Evolutionary conservation across 2,113 vertebrate genomes (phyloP), one percentile per base, ranked within the genome.

Genomic region (Salvator merianae): DNA sequence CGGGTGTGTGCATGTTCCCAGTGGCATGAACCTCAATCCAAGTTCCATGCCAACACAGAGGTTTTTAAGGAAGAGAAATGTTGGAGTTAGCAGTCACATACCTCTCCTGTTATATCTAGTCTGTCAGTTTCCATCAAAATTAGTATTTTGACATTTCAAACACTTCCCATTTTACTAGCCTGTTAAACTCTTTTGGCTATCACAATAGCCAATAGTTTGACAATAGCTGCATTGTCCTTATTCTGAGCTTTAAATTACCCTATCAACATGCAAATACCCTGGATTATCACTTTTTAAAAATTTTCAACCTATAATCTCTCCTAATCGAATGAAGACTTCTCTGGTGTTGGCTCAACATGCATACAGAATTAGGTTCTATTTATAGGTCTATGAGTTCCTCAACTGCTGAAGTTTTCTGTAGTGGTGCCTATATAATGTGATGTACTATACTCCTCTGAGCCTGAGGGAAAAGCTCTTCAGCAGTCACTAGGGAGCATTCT

Each of bases 371-470:
- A 87, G 63, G 89, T 92, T 94, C 4, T 1, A 91, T 72, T 90
- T 89, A 90, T 88, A 84, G 88, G 86, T 36, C 86, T 95, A 87
- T 38, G 40, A 94, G 93, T 84, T 91, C 77, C 85, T 70, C 50
- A 91, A 84, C 80, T 63, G 63, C 38, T 91, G 34, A 91, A 43
- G 82, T 86, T 85, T 90, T 88, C 87, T 77, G 89, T 65, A 84
- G 10, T 32, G 1, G 0, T 50, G 63, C 90, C 75, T 93, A 55
- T 87, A 72, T 89, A 95, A 95, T 92, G 91, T 92, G 86, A 96
- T 94, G 93, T 75, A 94, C 93, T 87, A 93, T 75, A 95, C 93
- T 87, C 81, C 87, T 92, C 83, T 83, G 81, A 82, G 88, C 55
- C 79, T 68, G 78, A 66, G 90, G 88, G 91, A 94, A 94, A 81